phyloP scores from a whole-genome alignment of 2,888 invertebrate species.

The Idaea dimidiata region DNA sequence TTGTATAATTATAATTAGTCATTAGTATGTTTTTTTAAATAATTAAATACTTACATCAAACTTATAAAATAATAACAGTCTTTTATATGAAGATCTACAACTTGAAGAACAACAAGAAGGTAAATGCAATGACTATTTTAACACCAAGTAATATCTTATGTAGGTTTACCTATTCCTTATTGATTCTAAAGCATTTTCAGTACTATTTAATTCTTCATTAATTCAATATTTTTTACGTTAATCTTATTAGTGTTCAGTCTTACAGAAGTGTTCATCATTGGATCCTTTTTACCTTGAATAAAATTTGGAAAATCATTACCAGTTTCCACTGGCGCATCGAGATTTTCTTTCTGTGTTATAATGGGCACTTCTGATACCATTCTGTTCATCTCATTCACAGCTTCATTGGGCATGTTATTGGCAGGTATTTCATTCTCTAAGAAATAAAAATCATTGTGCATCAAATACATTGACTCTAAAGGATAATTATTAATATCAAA shows the following conservation, averaged over 20 bases:
- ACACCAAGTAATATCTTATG: background rate
- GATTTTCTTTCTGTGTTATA: conserved; percentile 55
- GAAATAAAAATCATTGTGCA: conserved; percentile 74
- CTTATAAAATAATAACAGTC: conserved; percentile 36
- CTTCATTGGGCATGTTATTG: conserved; percentile 47
- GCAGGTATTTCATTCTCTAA: conserved; percentile 61
- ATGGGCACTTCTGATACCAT: conserved; percentile 64
- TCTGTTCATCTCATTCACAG: conserved; percentile 57
- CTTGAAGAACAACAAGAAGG: conserved; percentile 10
- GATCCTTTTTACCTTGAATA: conserved; percentile 69
- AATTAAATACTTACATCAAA: conserved; percentile 7
- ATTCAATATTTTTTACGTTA: conserved; percentile 74
- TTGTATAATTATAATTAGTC: conserved; percentile 13
- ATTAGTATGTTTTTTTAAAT: conserved; percentile 26
- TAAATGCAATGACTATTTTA: background rate
- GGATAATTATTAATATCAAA: conserved; percentile 68
- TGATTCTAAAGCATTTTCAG: background rate
- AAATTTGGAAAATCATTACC: conserved; percentile 55
- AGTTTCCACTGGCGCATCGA: conserved; percentile 44
- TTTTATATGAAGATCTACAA: conserved; percentile 29
- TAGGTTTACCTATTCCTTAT: background rate
- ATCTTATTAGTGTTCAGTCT: conserved; percentile 68
- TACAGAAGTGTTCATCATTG: conserved; percentile 73
- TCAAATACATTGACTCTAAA: conserved; percentile 64
- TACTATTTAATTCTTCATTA: conserved; percentile 65